These are phyloP conservation scores for Oriolus oriolus DNA, from an alignment of 2,113 vertebrate genomes.

Conservation along the genomic window DNA sequence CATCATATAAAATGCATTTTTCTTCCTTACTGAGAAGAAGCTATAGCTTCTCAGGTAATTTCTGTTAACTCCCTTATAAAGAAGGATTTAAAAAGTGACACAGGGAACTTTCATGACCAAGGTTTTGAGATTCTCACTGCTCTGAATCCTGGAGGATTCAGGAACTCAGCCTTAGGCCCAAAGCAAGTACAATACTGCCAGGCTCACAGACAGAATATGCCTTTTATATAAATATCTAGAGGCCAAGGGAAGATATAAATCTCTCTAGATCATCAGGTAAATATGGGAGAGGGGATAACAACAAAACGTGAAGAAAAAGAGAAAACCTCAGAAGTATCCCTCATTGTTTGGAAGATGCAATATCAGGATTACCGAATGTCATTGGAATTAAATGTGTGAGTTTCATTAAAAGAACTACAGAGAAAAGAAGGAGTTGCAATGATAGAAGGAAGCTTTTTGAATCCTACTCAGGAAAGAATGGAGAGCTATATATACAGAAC, in stretches of 20 bases:
- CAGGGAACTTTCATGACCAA: background rate
- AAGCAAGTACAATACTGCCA: background rate
- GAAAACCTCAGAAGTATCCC: background rate
- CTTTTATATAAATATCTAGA: background rate
- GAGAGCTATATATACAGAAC: background rate
- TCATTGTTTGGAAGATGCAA: background rate
- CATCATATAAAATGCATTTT: background rate
- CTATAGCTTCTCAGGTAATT: background rate
- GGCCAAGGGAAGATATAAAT: background rate
- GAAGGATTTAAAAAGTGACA: background rate
- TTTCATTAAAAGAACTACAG: background rate
- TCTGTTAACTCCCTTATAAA: background rate
- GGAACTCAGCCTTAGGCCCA: background rate
- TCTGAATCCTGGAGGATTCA: background rate
- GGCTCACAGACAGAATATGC: background rate
- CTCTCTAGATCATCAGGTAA: background rate
- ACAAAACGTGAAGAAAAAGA: background rate
- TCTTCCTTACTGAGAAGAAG: background rate
- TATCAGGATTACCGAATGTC: background rate
- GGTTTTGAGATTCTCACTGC: background rate
- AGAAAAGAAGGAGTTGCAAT: background rate
- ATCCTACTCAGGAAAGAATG: background rate
- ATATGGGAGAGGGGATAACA: background rate
- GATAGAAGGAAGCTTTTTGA: background rate
- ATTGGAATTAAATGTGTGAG: background rate